Base-by-base conservation (phyloP, 2,888 invertebrate genomes). In the Synergus itoensis region DNA sequence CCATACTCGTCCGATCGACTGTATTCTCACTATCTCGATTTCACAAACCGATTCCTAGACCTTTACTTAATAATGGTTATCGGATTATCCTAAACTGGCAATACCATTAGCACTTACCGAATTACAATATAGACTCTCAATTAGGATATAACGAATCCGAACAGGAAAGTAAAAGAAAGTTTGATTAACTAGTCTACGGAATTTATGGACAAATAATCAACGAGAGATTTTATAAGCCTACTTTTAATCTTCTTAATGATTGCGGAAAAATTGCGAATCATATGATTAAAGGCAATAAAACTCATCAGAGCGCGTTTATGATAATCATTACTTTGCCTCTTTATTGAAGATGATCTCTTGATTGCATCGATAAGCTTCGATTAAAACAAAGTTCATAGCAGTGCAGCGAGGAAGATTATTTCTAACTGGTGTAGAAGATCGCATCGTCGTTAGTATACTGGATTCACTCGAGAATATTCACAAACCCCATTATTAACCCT, bases 321-420 rank as follows among this genome's bases (percentile, higher is more conserved):
- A 67, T 67, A 45, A 67, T 43, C 14, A 67, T 67, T 69, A 69
- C 45, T 45, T 69, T 14, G 69, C 45, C 45, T 45, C 45, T 48
- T 48, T 69, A 69, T 69, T 48, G 9, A 69, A 45, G 45, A 69
- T 21, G 69, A 48, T 48, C 48, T 21, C 21, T 48, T 69, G 14
- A 69, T 69, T 69, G 21, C 69, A 48, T 69, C 69, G 69, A 69
- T 69, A 69, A 69, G 45, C 48, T 48, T 48, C 69, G 69, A 69
- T 69, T 48, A 69, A 48, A 69, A 69, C 45, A 69, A 69, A 69
- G 67, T 69, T 69, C 43, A 69, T 48, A 69, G 21, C 67, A 48
- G 67, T 69, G n/a, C 45, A 45, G 28, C 18, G 43, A 69, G 45
- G 67, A 45, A 69, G 28, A 69, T 48, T 45, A 69, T 69, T 69